Base-by-base conservation (phyloP, 2,888 invertebrate genomes). In the Gastracanthus pulcherrimus region DNA sequence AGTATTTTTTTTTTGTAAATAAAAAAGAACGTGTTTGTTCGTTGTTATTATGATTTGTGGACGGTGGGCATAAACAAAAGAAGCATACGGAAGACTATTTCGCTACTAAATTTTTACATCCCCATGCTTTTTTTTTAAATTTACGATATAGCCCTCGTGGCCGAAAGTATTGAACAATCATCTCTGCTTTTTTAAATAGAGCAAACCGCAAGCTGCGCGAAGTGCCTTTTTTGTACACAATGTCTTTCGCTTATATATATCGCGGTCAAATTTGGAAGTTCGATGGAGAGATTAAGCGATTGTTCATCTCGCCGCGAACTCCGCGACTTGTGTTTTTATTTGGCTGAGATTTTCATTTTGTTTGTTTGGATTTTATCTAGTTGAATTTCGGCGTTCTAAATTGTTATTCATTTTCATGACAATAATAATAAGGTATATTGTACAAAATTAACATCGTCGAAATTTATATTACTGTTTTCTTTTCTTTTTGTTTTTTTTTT, bases 191-290 rank as follows among this genome's bases (percentile, higher is more conserved):
- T 79, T 78, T 76, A 74, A 66, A 62, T 66, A 71, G 16, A 74
- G 26, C 74, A 79, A 82, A 80, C 76, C 76, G 83, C 82, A 79
- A 85, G 80, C 78, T 81, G 81, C 83, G 84, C 84, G 85, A 84
- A 84, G 85, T 85, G 84, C 84, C 84, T 85, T 84, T 85, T 84
- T 85, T 84, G 71, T 81, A 83, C 48, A 76, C 71, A 75, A 31
- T 16, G 76, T 72, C 69, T 76, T 76, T 80, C 71, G 67, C 72
- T 81, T 62, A 51, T 66, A 51, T 55, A 79, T 36, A 71, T 80
- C 74, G 77, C 26, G 62, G 51, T n/a, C 34, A 77, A 71, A 58
- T 79, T 74, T 26, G 78, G 74, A 80, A n/a, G 48, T 80, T 80
- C 26, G 74, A 74, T 51, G 60, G 48, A 55, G 48, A 26, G 38